Evolutionary conservation across 2,797 vertebrate genomes (phyloP).

Genomic region (Mastacembelus armatus): DNA sequence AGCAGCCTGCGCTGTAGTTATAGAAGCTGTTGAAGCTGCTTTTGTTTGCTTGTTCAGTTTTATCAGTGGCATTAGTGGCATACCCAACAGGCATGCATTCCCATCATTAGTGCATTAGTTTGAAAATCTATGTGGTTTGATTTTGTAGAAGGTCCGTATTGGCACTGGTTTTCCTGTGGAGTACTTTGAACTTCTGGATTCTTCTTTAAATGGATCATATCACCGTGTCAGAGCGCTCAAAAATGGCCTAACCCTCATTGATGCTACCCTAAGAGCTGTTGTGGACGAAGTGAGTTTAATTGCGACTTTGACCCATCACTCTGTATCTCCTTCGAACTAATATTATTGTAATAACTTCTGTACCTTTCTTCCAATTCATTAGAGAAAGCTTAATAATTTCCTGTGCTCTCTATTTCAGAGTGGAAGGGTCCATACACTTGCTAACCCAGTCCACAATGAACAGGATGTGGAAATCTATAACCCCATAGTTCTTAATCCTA

Average conservation of each 20-base stretch:
- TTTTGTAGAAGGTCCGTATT: conserved; percentile 90
- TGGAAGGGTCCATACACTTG: conserved; percentile 84
- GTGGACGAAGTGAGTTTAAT: conserved; percentile 87
- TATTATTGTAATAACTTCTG: conserved; percentile 23
- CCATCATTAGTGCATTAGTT: neutral
- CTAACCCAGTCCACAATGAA: conserved; percentile 89
- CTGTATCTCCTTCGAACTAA: conserved; percentile 6
- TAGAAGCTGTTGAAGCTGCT: neutral
- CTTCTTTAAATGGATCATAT: conserved; percentile 93
- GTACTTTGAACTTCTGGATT: conserved; percentile 88
- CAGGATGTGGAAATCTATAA: conserved; percentile 96
- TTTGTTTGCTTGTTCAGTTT: neutral
- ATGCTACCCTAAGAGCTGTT: conserved; percentile 87
- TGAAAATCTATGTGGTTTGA: neutral
- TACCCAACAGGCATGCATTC: neutral
- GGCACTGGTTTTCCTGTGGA: conserved; percentile 83
- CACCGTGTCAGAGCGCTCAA: conserved; percentile 86
- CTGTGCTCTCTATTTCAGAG: conserved; percentile 79
- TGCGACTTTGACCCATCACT: conserved; percentile 2
- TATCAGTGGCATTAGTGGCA: neutral
- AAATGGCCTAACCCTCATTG: conserved; percentile 87
- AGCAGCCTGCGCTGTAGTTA: neutral
- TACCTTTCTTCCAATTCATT: neutral
- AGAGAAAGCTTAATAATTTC: conserved; percentile 13
- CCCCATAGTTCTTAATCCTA: conserved; percentile 90